Percentiles rank a stretch among this genome's conserved stretches.
Conservation (phyloP, 2,113 vertebrate species). For the Chlorodrepanis virens region DNA sequence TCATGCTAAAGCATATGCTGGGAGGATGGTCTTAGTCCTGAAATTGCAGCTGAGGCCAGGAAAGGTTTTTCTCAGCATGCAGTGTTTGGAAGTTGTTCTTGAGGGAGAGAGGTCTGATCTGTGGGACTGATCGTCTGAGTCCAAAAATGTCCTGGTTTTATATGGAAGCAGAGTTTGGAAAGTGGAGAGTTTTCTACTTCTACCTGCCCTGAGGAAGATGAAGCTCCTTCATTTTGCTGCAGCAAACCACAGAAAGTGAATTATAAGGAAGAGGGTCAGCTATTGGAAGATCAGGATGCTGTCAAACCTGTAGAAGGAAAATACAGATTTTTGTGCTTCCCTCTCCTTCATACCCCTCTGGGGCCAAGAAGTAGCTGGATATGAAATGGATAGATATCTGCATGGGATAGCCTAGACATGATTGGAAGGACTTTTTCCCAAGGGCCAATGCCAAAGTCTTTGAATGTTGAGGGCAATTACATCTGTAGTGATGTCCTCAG, state of each 20-base stretch:
- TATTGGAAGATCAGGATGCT: background rate
- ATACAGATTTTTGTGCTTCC: background rate
- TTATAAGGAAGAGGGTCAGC: rapidly evolving
- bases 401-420: background rate
- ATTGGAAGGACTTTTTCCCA: background rate
- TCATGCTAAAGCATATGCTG: slow-evolving; percentile 52
- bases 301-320: background rate
- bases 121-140: background rate
- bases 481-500: background rate
- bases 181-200: background rate
- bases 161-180: background rate
- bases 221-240: background rate
- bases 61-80: background rate
- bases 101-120: background rate
- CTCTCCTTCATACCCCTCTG: background rate
- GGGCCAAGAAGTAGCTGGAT: background rate
- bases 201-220: background rate
- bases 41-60: slow-evolving; percentile 28
- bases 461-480: background rate
- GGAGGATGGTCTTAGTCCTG: background rate
- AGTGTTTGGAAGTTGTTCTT: background rate
- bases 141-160: background rate
- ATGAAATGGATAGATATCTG: background rate
- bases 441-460: background rate
- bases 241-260: background rate